Evolutionary conservation across 2,797 vertebrate species (phyloP), one percentile per base, ranked within the genome.

Genomic region (Dermochelys coriacea): DNA sequence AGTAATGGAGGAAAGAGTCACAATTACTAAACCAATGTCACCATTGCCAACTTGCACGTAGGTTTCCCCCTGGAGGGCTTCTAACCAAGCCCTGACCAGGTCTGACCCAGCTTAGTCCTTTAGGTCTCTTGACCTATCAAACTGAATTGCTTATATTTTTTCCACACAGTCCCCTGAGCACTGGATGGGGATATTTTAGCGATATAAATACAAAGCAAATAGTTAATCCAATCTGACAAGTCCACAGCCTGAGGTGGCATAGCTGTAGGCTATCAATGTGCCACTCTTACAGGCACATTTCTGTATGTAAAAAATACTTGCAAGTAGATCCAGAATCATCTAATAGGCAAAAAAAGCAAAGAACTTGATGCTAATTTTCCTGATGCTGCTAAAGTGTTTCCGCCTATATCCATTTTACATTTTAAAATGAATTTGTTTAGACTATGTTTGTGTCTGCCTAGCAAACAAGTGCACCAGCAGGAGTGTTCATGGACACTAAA

Each of bases 171-270:
- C 82, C 84, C 29, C 64, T 37, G 75, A 86, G 71, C 84, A 51
- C 6, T 85, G 87, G 84, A 59, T 51, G 23, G 23, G 29, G n/a
- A n/a, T 80, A 54, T 45, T 80, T 92, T 49, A 54, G 74, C n/a
- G 54, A 92, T 94, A 61, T 52, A 93, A 89, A 96, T 75, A 61
- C 14, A 91, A 87, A 94, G 79, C 29, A 51, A 93, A 85, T 27
- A 93, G 87, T 85, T 90, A 93, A 97, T 91, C 83, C 78, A 91
- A 74, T 93, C 86, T 95, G 87, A 95, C 88, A 64, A 87, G 86
- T 89, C 84, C 87, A 87, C 84, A 94, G 87, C 52, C 55, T 81
- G 84, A 82, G 54, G 54, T 88, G 47, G 25, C 8, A 49, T 4
- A 10, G 57, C 90, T 93, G 47, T 77, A 96, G 86, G 90, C 86